phyloP scores from a whole-genome alignment of 1,140 invertebrate species.

The Dufourea novaeangliae region DNA sequence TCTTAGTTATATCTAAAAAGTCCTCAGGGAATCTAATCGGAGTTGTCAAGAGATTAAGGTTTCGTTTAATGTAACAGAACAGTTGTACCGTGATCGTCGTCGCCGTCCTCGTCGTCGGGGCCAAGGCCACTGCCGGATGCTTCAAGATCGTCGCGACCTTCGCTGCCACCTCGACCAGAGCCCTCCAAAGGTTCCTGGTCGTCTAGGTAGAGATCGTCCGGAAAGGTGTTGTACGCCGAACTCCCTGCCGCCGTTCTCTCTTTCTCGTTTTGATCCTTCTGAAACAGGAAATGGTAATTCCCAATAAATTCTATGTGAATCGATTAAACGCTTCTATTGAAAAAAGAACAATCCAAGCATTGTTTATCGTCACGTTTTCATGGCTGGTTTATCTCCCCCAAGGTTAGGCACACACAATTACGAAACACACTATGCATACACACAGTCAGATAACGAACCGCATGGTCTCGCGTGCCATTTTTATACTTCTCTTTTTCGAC shows the following conservation, averaged over 20 bases:
- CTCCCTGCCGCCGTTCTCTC: conserved; percentile 70
- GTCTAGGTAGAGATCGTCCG: conserved; percentile 80
- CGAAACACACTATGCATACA: too few relatives aligned
- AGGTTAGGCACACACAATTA: too few relatives aligned
- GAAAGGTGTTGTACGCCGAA: conserved; percentile 72
- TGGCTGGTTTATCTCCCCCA: too few relatives aligned
- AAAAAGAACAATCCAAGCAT: too few relatives aligned
- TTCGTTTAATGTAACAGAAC: too few relatives aligned
- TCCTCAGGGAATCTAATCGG: too few relatives aligned
- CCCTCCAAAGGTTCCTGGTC: conserved; percentile 81
- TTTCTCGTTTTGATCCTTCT: conserved; percentile 75
- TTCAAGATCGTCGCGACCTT: conserved; percentile 85
- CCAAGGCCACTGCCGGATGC: conserved; percentile 87
- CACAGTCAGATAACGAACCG: background rate
- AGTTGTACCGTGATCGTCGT: conserved; percentile 72
- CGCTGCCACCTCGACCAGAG: conserved; percentile 79
- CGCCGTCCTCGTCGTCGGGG: conserved; percentile 86
- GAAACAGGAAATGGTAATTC: conserved; percentile 26
- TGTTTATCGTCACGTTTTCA: too few relatives aligned
- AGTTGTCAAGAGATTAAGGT: too few relatives aligned
- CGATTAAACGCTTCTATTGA: too few relatives aligned
- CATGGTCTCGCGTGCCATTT: background rate
- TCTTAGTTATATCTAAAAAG: too few relatives aligned
- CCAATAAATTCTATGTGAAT: too few relatives aligned
- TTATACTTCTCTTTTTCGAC: background rate